Evolutionary conservation across 2,888 invertebrate species (phyloP), one percentile per base, ranked within the genome.

Genomic region (Nemurella pictetii): DNA sequence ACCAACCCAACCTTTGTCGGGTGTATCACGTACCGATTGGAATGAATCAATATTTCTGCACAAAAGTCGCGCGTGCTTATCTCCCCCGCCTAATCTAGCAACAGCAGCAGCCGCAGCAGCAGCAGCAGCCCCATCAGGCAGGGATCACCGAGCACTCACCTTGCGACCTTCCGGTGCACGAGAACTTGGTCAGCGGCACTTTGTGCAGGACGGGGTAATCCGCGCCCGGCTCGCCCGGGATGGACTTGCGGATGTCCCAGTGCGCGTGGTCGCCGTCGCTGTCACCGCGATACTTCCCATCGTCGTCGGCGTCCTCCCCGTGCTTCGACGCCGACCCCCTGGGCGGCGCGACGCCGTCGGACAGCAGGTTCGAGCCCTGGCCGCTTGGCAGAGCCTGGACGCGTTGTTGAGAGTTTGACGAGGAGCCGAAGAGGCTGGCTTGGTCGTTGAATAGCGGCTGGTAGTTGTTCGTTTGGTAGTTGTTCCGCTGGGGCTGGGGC

Each of bases 171-270:
- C 92, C 93, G 86, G 92, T 91, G 88, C 94, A 94, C 0, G 92
- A 91, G 88, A 94, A 94, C 27, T 91, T 90, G 0, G 94, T 94
- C 86, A 92, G 91, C 0, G 94, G 94, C 87, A 94, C 92, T 29
- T 89, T 89, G 80, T 91, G 91, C 35, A 93, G 92, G 27, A 93
- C 92, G 0, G 94, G 94, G 88, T 94, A 95, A 89, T 94, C 94
- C 77, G 90, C 90, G 25, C 94, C 94, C 0, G 94, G 94, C 87
- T 94, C 93, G 0, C 94, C 94, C 5, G 94, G 94, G 80, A 94
- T 93, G 26, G 94, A 92, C 83, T 92, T 91, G 84, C 93, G 90
- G 87, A 94, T 93, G 89, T 94, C 93, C 90, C 93, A 92, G 86
- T 89, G 90, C 88, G 88, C 92, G 91, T 86, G 91, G 90, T 72